A percentile compares a stretch with the other conserved stretches of the same genome.
Conservation (phyloP, 2,797 vertebrate genomes). For the Spondyliosoma cantharus region DNA sequence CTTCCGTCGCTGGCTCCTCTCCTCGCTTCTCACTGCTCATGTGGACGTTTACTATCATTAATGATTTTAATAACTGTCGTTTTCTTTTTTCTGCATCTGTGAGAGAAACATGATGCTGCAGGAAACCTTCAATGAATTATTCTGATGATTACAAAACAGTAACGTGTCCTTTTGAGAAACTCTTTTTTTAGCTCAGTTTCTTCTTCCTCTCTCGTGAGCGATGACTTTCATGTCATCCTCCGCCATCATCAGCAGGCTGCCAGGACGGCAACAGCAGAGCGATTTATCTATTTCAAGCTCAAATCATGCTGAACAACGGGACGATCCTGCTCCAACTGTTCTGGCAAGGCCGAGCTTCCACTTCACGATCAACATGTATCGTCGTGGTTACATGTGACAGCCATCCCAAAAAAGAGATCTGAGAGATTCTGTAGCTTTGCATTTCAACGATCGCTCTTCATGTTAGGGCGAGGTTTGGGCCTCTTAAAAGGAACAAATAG, state of each 20-base stretch:
- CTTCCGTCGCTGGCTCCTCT: background rate
- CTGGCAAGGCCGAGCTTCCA: background rate
- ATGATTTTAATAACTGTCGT: background rate
- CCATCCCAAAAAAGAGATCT: background rate
- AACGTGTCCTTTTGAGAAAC: constrained; percentile 8
- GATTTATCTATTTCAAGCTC: constrained; percentile 31
- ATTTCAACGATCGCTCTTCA: too few species aligned
- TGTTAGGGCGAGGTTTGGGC: too few species aligned
- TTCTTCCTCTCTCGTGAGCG: constrained; percentile 30
- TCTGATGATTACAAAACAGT: constrained; percentile 11
- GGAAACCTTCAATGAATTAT: constrained; percentile 20
- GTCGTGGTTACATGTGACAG: background rate
- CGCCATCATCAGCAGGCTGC: background rate
- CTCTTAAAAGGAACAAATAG: too few species aligned
- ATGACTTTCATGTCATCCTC: constrained; percentile 39
- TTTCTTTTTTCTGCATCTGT: background rate
- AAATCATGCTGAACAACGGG: constrained; percentile 10
- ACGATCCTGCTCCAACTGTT: background rate
- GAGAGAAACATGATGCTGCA: background rate
- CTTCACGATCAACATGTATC: background rate
- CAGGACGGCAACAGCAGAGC: constrained; percentile 4
- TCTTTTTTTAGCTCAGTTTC: constrained; percentile 31
- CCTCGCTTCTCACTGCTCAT: background rate
- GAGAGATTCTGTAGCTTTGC: background rate
- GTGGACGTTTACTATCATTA: background rate